Conservation (phyloP, 2,888 invertebrate species). For the Trichacis sp. region DNA sequence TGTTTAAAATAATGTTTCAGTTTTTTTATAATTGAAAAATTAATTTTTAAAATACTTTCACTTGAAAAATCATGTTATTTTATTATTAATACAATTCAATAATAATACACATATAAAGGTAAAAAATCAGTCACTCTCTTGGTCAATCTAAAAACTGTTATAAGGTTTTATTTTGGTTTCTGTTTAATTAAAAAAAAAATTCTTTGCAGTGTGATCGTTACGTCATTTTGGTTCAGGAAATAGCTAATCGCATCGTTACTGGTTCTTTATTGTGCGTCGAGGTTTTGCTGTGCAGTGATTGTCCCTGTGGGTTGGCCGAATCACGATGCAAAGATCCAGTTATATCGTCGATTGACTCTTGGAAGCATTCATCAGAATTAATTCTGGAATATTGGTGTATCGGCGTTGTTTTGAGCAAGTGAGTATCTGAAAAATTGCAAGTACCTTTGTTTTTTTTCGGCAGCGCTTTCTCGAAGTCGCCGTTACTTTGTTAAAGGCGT, state of each 20-base stretch:
- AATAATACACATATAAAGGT: too few species aligned
- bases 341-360: constrained; percentile 58
- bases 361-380: constrained; percentile 71
- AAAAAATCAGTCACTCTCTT: too few species aligned
- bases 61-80: too few species aligned
- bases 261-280: constrained; percentile 78
- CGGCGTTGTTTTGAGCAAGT: constrained; percentile 75
- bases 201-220: constrained; percentile 63
- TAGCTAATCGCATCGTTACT: constrained; percentile 56
- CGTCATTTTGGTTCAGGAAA: constrained; percentile 62
- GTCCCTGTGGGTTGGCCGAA: constrained; percentile 71
- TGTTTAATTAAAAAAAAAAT: too few species aligned
- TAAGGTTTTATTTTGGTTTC: too few species aligned
- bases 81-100: too few species aligned
- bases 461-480: too few species aligned
- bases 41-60: too few species aligned
- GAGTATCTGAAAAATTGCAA: constrained; percentile 52
- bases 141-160: too few species aligned
- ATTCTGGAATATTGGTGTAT: constrained; percentile 88
- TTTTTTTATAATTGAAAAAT: too few species aligned
- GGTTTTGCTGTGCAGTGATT: constrained; percentile 82
- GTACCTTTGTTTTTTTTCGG: too few species aligned
- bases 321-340: constrained; percentile 61
- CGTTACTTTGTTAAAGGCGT: too few species aligned
- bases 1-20: not conserved